These are phyloP conservation scores for Chitala chitala DNA, from an alignment of 2,113 vertebrate genomes.

Conservation along the genomic window DNA sequence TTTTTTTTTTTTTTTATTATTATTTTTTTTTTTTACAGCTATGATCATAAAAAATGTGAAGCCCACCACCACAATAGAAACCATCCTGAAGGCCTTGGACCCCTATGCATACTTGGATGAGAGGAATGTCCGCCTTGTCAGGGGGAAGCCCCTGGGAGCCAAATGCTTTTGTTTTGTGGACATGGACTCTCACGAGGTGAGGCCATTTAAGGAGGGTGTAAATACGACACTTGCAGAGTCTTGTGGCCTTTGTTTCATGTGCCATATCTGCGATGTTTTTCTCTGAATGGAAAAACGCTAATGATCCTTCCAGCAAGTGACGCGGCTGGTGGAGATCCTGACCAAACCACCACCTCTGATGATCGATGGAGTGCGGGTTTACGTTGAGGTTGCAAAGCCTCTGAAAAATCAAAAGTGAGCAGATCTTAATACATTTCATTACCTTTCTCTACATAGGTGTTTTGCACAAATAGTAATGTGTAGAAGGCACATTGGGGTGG, in stretches of 20 bases:
- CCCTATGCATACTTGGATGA: conserved; percentile 83
- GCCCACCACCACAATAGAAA: conserved; percentile 80
- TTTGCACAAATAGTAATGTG: neutral
- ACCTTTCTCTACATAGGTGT: neutral
- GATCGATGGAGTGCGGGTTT: conserved; percentile 83
- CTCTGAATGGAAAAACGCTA: neutral
- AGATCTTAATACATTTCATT: neutral
- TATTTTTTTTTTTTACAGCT: conserved; percentile 61
- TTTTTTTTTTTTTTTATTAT: no score
- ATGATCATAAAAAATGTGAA: conserved; percentile 92
- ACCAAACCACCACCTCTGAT: conserved; percentile 84
- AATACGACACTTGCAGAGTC: neutral
- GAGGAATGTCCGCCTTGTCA: conserved; percentile 86
- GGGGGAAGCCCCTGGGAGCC: conserved; percentile 75
- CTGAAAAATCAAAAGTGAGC: conserved; percentile 69
- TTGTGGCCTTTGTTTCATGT: neutral
- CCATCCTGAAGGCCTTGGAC: conserved; percentile 83
- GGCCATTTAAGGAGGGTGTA: neutral
- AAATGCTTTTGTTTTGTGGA: conserved; percentile 92
- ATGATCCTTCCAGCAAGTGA: conserved; percentile 71
- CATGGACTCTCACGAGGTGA: conserved; percentile 87
- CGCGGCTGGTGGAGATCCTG: conserved; percentile 83
- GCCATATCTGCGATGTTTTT: neutral
- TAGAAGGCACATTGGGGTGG: neutral
- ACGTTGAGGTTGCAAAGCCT: conserved; percentile 84